Percentiles rank a stretch among this genome's conserved stretches.
Evolutionary conservation across 2,888 invertebrate species (phyloP).

Genomic region (Calliphora vomitoria): DNA sequence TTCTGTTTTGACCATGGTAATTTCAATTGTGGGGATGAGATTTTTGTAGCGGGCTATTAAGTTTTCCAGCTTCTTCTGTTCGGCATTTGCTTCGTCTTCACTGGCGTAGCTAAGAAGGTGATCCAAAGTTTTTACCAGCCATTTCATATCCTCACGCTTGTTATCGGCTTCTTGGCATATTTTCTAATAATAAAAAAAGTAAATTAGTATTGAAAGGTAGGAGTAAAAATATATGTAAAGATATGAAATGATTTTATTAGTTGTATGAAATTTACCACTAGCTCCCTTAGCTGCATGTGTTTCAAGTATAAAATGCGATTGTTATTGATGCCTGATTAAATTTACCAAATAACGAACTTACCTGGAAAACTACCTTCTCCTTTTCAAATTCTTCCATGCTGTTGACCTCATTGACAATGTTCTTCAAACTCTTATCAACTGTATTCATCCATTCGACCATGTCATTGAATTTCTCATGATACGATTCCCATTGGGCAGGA

Average conservation of each 20-base stretch:
- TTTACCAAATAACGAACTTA: constrained; percentile 83
- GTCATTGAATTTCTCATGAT: constrained; percentile 91
- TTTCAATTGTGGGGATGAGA: constrained; percentile 95
- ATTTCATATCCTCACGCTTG: constrained; percentile 97
- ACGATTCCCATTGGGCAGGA: constrained; percentile 95
- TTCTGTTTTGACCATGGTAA: constrained; percentile 96
- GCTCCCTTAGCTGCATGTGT: constrained; percentile 84
- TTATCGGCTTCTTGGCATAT: constrained; percentile 96
- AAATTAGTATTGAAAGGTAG: background rate
- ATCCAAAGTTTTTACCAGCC: constrained; percentile 96
- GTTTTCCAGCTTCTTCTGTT: constrained; percentile 92
- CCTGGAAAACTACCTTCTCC: constrained; percentile 95
- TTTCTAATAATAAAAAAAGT: constrained; percentile 85
- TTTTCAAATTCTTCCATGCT: constrained; percentile 95
- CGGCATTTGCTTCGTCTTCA: constrained; percentile 91
- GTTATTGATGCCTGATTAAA: constrained; percentile 19
- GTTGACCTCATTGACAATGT: constrained; percentile 93
- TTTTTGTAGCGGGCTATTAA: constrained; percentile 95
- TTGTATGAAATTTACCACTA: constrained; percentile 83
- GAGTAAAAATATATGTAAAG: background rate
- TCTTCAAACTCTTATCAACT: constrained; percentile 92
- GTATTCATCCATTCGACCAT: constrained; percentile 96
- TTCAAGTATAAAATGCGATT: constrained; percentile 34
- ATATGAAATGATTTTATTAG: background rate
- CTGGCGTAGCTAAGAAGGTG: constrained; percentile 93